phyloP scores from a whole-genome alignment of 1,140 invertebrate species.

The Sycophaga agraensis region DNA sequence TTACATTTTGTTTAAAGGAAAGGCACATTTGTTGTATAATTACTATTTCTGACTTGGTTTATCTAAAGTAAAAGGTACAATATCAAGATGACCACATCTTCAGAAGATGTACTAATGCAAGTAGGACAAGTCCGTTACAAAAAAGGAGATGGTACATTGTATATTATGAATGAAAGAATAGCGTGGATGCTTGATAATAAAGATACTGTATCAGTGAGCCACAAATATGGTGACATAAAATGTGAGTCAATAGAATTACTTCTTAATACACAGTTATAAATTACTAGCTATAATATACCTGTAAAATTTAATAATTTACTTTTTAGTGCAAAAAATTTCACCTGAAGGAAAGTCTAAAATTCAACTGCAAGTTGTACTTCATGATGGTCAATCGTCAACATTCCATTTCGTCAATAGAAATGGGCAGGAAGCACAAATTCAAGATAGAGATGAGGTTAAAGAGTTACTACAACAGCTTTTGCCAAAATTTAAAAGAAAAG shows the following conservation, averaged over 20 bases:
- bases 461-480: slow-evolving; percentile 87
- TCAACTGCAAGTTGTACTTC: slow-evolving; percentile 95
- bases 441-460: slow-evolving; percentile 92
- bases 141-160: slow-evolving; percentile 93
- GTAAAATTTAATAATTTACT: neutral
- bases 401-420: slow-evolving; percentile 96
- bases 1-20: neutral
- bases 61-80: neutral
- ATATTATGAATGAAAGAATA: slow-evolving; percentile 92
- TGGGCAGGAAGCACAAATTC: slow-evolving; percentile 78
- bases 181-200: slow-evolving; percentile 94
- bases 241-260: no score
- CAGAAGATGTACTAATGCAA: slow-evolving; percentile 92
- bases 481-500: slow-evolving; percentile 93
- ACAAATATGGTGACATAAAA: slow-evolving; percentile 95
- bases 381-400: slow-evolving; percentile 91
- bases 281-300: no score
- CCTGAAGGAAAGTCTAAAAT: slow-evolving; percentile 97
- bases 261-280: no score
- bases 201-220: slow-evolving; percentile 88
- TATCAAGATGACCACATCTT: slow-evolving; percentile 73
- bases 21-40: neutral
- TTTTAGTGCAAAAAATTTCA: slow-evolving; percentile 94
- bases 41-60: no score
- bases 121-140: slow-evolving; percentile 91